A percentile compares a stretch with the other conserved stretches of the same genome.
Conservation (phyloP, 2,888 invertebrate genomes). For the Isotomurus palustris region DNA sequence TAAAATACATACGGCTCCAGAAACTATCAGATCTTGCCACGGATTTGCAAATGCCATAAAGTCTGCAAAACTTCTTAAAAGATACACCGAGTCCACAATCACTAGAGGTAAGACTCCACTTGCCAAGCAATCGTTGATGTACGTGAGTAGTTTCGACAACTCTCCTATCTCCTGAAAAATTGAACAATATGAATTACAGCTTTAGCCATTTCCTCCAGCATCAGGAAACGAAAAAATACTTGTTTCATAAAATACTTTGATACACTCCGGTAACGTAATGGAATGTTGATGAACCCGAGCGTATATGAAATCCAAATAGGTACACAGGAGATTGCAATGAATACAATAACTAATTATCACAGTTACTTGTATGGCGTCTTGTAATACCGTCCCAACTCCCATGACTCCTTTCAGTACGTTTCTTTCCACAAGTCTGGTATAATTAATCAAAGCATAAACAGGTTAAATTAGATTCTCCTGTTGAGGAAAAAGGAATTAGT, state of each 20-base stretch:
- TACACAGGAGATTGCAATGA: conserved; percentile 71
- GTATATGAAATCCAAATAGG: conserved; percentile 67
- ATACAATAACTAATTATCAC: conserved; percentile 76
- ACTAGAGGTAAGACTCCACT: conserved; percentile 58
- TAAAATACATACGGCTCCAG: too few relatives aligned
- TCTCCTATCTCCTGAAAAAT: conserved; percentile 67
- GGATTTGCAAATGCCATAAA: too few relatives aligned
- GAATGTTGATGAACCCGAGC: conserved; percentile 68
- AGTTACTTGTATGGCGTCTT: conserved; percentile 77
- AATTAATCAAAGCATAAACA: neutral
- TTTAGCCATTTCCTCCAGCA: too few relatives aligned
- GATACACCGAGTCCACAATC: conserved; percentile 67
- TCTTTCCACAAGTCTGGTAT: neutral
- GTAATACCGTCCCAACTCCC: conserved; percentile 54
- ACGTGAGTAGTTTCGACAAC: conserved; percentile 69
- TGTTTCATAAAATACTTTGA: too few relatives aligned
- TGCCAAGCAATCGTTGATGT: conserved; percentile 70
- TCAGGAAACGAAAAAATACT: too few relatives aligned
- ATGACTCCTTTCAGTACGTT: too few relatives aligned
- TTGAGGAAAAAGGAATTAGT: too few relatives aligned
- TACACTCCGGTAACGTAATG: conserved; percentile 69
- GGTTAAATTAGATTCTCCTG: too few relatives aligned
- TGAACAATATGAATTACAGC: too few relatives aligned
- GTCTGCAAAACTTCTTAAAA: conserved; percentile 65
- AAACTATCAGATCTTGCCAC: too few relatives aligned